Percentiles rank a stretch among this genome's conserved stretches.
Evolutionary conservation across 2,888 invertebrate species (phyloP).

Genomic region (Hydroisotoma schaefferi): DNA sequence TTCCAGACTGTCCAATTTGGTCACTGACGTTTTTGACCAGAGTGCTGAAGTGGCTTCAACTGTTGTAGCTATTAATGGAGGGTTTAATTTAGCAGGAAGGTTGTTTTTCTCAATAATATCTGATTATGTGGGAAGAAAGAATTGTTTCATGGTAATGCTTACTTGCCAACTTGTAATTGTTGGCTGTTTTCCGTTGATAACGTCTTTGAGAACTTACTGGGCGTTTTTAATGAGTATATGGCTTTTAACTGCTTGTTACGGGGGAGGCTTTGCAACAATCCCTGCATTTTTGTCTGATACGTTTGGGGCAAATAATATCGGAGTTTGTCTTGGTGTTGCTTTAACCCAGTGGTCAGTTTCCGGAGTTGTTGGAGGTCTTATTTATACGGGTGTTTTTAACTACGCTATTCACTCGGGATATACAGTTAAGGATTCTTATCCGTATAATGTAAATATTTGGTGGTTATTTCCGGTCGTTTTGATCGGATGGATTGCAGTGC

Average conservation of each 20-base stretch:
- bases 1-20: constrained; percentile 42
- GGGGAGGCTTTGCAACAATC: constrained; percentile 30
- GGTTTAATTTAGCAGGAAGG: constrained; percentile 43
- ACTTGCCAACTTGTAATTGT: constrained; percentile 34
- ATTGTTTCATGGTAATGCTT: constrained; percentile 40
- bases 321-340: constrained; percentile 41
- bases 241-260: constrained; percentile 34
- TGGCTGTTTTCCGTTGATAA: constrained; percentile 30
- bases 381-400: constrained; percentile 37
- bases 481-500: constrained; percentile 29
- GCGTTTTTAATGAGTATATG: constrained; percentile 38
- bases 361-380: constrained; percentile 40
- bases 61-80: constrained; percentile 43
- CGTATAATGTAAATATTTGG: constrained; percentile 43
- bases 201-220: constrained; percentile 34
- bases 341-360: constrained; percentile 42
- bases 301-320: constrained; percentile 39
- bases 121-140: constrained; percentile 44
- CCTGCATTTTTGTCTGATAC: constrained; percentile 36
- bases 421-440: constrained; percentile 19
- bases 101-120: constrained; percentile 37
- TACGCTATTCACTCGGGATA: constrained; percentile 7
- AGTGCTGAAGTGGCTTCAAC: constrained; percentile 32
- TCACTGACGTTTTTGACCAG: constrained; percentile 39
- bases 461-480: constrained; percentile 40